These are phyloP conservation scores for Apodemus sylvaticus DNA, from an alignment of 2,113 vertebrate genomes.

Conservation along the genomic window DNA sequence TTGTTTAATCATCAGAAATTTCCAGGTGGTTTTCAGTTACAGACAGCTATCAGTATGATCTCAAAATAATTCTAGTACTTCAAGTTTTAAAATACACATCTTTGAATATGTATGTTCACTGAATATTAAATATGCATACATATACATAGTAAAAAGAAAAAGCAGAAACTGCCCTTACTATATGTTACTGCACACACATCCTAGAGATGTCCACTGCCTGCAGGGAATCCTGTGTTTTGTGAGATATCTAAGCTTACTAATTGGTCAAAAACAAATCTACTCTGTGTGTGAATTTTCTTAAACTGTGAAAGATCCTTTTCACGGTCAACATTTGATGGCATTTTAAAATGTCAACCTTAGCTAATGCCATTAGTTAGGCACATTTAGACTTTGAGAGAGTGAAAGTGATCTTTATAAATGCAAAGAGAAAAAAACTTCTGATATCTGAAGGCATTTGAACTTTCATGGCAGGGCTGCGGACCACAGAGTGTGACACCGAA, in stretches of 20 bases:
- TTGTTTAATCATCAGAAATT: slow-evolving; percentile 21
- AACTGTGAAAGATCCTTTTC: slow-evolving; percentile 74
- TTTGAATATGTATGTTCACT: background rate
- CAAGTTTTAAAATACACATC: background rate
- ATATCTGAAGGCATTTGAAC: slow-evolving; percentile 48
- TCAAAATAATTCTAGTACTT: background rate
- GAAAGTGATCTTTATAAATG: slow-evolving; percentile 63
- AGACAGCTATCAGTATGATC: background rate
- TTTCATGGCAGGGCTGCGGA: slow-evolving; percentile 21
- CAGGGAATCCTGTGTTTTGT: slow-evolving; percentile 35
- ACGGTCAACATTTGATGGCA: slow-evolving; percentile 64
- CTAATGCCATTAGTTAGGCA: slow-evolving; percentile 74
- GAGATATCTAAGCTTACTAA: slow-evolving; percentile 70
- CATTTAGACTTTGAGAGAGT: slow-evolving; percentile 60
- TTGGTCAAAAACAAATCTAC: slow-evolving; percentile 68
- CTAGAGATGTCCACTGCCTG: background rate
- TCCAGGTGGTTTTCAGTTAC: background rate
- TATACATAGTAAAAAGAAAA: background rate
- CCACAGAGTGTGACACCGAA: slow-evolving; percentile 6
- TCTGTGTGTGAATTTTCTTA: slow-evolving; percentile 53
- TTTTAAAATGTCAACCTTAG: slow-evolving; percentile 78
- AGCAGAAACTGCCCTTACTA: background rate
- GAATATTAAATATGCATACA: background rate
- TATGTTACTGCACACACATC: background rate
- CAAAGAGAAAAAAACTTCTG: background rate